Conservation (phyloP, 2,113 vertebrate genomes). For the Dunckerocampus dactyliophorus region DNA sequence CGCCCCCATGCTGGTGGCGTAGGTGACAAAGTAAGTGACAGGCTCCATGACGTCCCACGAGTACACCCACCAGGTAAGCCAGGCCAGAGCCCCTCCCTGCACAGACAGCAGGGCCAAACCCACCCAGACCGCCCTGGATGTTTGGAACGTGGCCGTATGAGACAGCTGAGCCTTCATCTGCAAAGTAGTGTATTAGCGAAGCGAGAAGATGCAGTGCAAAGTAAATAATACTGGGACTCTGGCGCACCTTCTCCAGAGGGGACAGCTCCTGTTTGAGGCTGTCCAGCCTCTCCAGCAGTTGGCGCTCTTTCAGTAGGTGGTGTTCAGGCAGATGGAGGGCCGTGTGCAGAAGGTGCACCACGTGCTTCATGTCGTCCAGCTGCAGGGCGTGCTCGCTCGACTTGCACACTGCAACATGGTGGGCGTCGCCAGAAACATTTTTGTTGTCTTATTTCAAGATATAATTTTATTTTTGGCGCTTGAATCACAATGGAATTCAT, state of each 20-base stretch:
- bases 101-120: conserved; percentile 86
- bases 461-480: too few relatives aligned
- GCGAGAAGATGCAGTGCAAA: background rate
- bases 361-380: conserved; percentile 75
- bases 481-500: too few relatives aligned
- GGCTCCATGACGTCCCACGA: conserved; percentile 98
- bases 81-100: conserved; percentile 87
- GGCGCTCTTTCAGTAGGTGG: conserved; percentile 77
- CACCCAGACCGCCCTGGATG: conserved; percentile 75
- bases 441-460: too few relatives aligned
- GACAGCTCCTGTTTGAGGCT: conserved; percentile 78
- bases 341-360: conserved; percentile 82
- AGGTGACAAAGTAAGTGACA: conserved; percentile 91
- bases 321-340: conserved; percentile 79
- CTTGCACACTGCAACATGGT: conserved; percentile 56
- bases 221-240: background rate
- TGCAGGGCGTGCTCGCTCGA: conserved; percentile 63
- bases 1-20: conserved; percentile 83
- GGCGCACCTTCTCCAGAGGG: conserved; percentile 81
- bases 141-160: conserved; percentile 67
- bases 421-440: too few relatives aligned
- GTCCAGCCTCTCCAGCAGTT: conserved; percentile 79
- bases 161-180: conserved; percentile 79
- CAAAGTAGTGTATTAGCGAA: background rate
- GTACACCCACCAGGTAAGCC: conserved; percentile 98